These are phyloP conservation scores for Hedychridium roseum DNA, from an alignment of 2,888 invertebrate genomes.

Conservation along the genomic window DNA sequence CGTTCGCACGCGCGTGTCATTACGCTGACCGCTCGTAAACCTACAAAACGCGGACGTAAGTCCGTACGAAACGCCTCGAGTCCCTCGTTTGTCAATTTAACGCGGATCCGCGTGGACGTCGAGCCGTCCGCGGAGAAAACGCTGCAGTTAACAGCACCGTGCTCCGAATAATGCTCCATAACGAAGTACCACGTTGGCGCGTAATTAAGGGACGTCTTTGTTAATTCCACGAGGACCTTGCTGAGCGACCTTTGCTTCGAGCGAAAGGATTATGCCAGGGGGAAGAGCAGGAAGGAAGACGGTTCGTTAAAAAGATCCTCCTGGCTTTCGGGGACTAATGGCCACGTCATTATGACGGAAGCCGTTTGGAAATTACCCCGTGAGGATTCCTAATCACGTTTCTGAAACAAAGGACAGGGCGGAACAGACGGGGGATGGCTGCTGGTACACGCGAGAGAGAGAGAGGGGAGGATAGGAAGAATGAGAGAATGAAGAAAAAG, in stretches of 20 bases:
- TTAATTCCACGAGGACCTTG: too few species aligned
- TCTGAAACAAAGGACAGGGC: conserved; percentile 31
- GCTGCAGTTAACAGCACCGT: too few species aligned
- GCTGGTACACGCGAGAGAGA: background rate
- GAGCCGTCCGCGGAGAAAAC: too few species aligned
- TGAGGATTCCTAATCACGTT: conserved; percentile 42
- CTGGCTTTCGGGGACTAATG: conserved; percentile 40
- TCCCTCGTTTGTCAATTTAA: conserved; percentile 10
- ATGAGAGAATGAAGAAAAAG: conserved; percentile 33
- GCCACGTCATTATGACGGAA: conserved; percentile 45
- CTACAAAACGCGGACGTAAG: too few species aligned
- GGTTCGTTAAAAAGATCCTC: conserved; percentile 40
- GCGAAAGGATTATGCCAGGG: background rate
- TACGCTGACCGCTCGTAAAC: too few species aligned
- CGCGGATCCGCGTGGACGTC: background rate
- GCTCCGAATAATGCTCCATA: too few species aligned
- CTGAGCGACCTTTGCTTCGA: too few species aligned
- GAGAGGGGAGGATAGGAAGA: conserved; percentile 13
- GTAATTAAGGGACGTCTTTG: too few species aligned
- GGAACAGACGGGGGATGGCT: background rate
- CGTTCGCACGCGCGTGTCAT: conserved; percentile 29
- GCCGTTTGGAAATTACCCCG: conserved; percentile 39
- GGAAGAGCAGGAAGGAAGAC: conserved; percentile 17
- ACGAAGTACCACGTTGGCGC: too few species aligned
- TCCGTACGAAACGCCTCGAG: too few species aligned